Base-by-base conservation (phyloP, 2,113 vertebrate genomes). In the Chitala chitala region DNA sequence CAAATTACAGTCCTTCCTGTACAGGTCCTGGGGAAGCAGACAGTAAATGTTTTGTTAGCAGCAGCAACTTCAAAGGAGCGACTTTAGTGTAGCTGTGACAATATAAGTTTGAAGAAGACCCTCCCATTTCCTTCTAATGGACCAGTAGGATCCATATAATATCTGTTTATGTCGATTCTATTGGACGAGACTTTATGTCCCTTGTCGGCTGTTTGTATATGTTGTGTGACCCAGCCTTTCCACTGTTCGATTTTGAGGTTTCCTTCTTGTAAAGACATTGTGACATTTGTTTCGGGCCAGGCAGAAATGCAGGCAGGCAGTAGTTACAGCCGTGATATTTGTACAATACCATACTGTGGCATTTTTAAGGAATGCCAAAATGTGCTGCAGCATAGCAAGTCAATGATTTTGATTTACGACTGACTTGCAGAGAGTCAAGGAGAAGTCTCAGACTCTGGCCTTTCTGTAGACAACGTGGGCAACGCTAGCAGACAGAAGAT, bases 1-100 rank as follows among this genome's bases (percentile, higher is more conserved):
- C 82, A 98, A 91, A 82, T 93, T 96, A 90, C 96, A 96, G 91
- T 99, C 96, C 87, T 98, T 98, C 83, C 94, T 94, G 84, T 96
- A 98, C 80, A 96, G 85, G 68, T 96, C 95, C 96, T 98, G 83
- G 22, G 87, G 80, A 78, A 71, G n/a, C 40, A 84, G 31, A 84
- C 7, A 10, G 24, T 20, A 63, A 13, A n/a, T 29, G 36, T 20
- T 26, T 46, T n/a, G n/a, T n/a, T n/a, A 7, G 9, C 7, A 50
- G 29, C 38, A n/a, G 29, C 36, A 26, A 17, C 9, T 17, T 40
- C 17, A 40, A 71, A 4, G 20, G 56, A 38, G 33, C 59, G 38
- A 4, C 31, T 63, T 17, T 5, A n/a, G n/a, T n/a, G n/a, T n/a
- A n/a, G n/a, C n/a, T n/a, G n/a, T n/a, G n/a, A n/a, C n/a, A n/a